Base-by-base conservation (phyloP, 1,140 invertebrate species). In the Drosophila pseudoananassae region DNA sequence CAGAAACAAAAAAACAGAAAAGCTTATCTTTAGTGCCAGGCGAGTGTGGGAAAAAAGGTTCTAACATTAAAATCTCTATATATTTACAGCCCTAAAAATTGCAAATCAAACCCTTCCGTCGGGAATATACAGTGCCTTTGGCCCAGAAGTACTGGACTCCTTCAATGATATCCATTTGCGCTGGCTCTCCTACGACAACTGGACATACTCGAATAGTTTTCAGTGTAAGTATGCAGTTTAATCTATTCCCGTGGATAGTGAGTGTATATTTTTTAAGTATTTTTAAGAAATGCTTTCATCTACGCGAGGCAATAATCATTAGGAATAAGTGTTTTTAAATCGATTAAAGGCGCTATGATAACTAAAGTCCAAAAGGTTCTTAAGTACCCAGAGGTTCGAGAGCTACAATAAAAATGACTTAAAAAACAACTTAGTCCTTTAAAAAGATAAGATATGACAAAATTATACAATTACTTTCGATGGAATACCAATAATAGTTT, bases 161-260 rank as follows among this genome's bases (percentile, higher is more conserved):
- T 95, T 94, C 71, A 98, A 98, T 91, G 98, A 99, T 92, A 91
- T 96, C 0, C 91, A 93, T 15, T 95, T 97, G 69, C 93, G 96
- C 78, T 98, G 97, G 97, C 94, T 98, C 10, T 94, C 95, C 1
- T 93, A 95, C 76, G 94, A 95, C 51, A 94, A 95, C 71, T 98
- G 97, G 95, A 95, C 93, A 4, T 98, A 97, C 80, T 92, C 84
- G 0, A 93, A 90, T 52, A 91, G 79, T 31, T 95, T 96, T 91
- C 82, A 92, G 66, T 93, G 79, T 90, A 68, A 78, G 84, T 72
- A 31, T 9, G 12, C 8, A 31, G 29, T 8, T 31, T 10, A 8
- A 15, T 20, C 3, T 10, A n/a, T 3, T 56, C 20, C 1, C 3
- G 20, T 2, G 3, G 20, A 2, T 20, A 20, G 3, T 20, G 3